A percentile compares a stretch with the other conserved stretches of the same genome.
phyloP scores from a whole-genome alignment of 1,140 invertebrate species.

The Ericerus pela region DNA sequence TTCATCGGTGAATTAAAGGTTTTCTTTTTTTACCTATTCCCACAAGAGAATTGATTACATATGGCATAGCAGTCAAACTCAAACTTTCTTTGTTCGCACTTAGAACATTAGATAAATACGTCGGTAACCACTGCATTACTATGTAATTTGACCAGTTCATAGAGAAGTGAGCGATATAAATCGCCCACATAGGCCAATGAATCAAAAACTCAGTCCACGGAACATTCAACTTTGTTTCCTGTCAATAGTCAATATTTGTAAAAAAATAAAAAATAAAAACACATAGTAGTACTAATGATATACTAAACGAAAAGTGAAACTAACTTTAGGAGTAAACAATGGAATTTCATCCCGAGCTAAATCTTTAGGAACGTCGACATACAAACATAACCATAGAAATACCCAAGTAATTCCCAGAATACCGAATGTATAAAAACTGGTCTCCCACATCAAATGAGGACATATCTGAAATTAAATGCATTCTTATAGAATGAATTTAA shows the following conservation, averaged over 20 bases:
- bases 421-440: conserved; percentile 58
- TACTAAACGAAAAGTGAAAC: background rate
- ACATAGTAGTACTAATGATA: background rate
- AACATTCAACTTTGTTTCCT: conserved; percentile 40
- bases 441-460: conserved; percentile 49
- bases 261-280: background rate
- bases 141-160: conserved; percentile 78
- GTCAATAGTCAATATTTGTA: conserved; percentile 11
- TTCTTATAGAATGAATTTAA: background rate
- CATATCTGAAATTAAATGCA: conserved; percentile 34
- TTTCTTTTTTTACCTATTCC: conserved; percentile 42
- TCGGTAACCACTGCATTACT: conserved; percentile 71
- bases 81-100: conserved; percentile 54
- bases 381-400: conserved; percentile 47
- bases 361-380: conserved; percentile 36
- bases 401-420: conserved; percentile 55
- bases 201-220: conserved; percentile 51
- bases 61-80: conserved; percentile 61
- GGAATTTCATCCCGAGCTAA: conserved; percentile 47
- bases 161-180: conserved; percentile 64
- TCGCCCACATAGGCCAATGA: conserved; percentile 59
- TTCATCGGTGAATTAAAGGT: background rate
- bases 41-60: conserved; percentile 57
- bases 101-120: conserved; percentile 50
- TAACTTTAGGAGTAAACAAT: conserved; percentile 46